Base-by-base conservation (phyloP, 2,888 invertebrate genomes). In the Odontothrips loti region DNA sequence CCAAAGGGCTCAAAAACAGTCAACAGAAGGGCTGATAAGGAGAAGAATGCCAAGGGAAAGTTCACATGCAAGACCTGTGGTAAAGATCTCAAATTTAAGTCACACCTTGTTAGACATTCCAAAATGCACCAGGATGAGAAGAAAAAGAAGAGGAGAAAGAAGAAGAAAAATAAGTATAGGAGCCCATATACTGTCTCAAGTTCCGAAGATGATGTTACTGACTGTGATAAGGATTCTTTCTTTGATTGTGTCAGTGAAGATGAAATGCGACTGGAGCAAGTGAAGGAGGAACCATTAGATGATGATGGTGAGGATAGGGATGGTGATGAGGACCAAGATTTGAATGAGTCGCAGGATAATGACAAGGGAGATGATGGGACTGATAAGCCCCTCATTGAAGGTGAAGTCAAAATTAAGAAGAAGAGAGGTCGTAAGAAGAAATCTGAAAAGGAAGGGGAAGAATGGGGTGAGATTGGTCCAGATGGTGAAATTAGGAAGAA, bases 11-110 rank as follows among this genome's bases (percentile, higher is more conserved):
- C 68, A 1, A 75, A 75, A 75, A 75, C 68, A 23, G 68, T 75
- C 1, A 75, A 75, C 27, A 75, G 68, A 27, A 75, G 68, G 68
- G 68, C 27, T 27, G 68, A 75, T 27, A 75, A 75, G 27, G 68
- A 75, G 12, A 75, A 75, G 68, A 75, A 75, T 75, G 68, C 68
- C 27, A 75, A 75, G 27, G 68, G 68, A 4, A 75, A 75, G 23
- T 75, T 75, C 68, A 75, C 68, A 8, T 75, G 68, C 68, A 23
- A n/a, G 12, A 75, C 68, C 27, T 75, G 68, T 23, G 68, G 68
- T 12, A 75, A 75, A 75, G 68, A 75, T 75, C 68, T 75, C 68
- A 75, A 75, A 27, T 75, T 75, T 75, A 75, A 75, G 27, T 75
- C 68, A 75, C 68, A 75, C 27, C 68, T 75, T 75, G 68, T 75